Evolutionary conservation across 2,113 vertebrate species (phyloP).

Genomic region (Poeciliopsis retropinna): DNA sequence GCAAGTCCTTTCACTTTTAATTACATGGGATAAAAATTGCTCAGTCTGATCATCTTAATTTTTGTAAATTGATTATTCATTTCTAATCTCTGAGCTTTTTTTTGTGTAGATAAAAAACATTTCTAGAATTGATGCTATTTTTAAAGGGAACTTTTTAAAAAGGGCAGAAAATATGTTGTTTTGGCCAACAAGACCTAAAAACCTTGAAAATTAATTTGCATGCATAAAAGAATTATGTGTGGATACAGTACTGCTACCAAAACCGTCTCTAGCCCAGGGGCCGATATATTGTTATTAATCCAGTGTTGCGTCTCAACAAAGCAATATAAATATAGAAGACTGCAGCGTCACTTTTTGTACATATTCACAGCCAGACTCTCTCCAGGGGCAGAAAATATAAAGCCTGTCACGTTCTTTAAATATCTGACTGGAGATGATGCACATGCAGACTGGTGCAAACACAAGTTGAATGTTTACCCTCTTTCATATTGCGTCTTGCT

Average conservation of each 20-base stretch:
- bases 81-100: no score
- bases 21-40: neutral
- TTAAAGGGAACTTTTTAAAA: no score
- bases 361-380: conserved; percentile 39
- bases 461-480: conserved; percentile 52
- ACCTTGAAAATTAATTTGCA: neutral
- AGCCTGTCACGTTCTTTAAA: conserved; percentile 36
- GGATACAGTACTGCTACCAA: neutral
- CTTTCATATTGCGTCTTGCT: conserved; percentile 50
- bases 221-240: neutral
- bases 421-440: conserved; percentile 41
- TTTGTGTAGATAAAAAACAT: no score
- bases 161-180: no score
- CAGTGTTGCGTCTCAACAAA: conserved; percentile 7
- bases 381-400: conserved; percentile 41
- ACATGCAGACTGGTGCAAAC: conserved; percentile 15
- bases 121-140: no score
- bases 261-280: neutral
- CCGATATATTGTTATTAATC: neutral
- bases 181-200: no score
- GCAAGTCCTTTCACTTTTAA: neutral
- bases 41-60: no score
- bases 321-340: conserved; percentile 39
- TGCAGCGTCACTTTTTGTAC: conserved; percentile 24
- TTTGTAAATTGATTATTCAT: no score